Percentiles rank a stretch among this genome's conserved stretches.
These are phyloP conservation scores for Apaloderma vittatum DNA, from an alignment of 2,113 vertebrate genomes.

Conservation along the genomic window DNA sequence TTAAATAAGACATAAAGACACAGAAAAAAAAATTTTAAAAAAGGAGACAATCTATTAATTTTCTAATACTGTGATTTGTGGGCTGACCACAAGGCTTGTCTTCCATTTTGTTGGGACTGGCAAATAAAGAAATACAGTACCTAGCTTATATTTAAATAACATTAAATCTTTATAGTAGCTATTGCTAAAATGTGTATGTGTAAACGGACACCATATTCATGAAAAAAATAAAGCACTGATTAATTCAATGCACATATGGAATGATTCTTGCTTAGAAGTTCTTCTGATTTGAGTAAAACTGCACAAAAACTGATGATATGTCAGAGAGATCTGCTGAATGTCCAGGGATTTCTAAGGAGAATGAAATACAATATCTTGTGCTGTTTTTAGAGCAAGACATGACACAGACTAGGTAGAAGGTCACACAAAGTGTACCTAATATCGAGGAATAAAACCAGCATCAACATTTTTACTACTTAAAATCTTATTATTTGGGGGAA, in stretches of 20 bases:
- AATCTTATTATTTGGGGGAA: neutral
- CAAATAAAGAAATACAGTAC: neutral
- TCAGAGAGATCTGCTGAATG: neutral
- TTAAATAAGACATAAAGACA: neutral
- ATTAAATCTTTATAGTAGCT: neutral
- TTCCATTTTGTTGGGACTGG: neutral
- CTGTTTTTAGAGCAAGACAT: slow-evolving; percentile 27
- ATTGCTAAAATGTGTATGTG: neutral
- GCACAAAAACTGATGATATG: neutral
- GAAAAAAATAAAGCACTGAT: neutral
- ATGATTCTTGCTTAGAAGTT: neutral
- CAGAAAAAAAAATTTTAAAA: neutral
- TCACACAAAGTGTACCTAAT: neutral
- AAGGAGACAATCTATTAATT: neutral
- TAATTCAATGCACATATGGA: neutral
- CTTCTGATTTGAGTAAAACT: neutral
- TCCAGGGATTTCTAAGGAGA: neutral
- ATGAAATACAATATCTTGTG: neutral
- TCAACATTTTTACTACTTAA: neutral
- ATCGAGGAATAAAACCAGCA: neutral
- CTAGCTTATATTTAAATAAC: neutral
- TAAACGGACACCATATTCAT: neutral
- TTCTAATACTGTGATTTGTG: neutral
- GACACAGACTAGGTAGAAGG: slow-evolving; percentile 6
- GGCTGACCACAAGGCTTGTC: neutral